These are phyloP conservation scores for Conchocele bisecta DNA, from an alignment of 2,888 invertebrate species.

Conservation along the genomic window DNA sequence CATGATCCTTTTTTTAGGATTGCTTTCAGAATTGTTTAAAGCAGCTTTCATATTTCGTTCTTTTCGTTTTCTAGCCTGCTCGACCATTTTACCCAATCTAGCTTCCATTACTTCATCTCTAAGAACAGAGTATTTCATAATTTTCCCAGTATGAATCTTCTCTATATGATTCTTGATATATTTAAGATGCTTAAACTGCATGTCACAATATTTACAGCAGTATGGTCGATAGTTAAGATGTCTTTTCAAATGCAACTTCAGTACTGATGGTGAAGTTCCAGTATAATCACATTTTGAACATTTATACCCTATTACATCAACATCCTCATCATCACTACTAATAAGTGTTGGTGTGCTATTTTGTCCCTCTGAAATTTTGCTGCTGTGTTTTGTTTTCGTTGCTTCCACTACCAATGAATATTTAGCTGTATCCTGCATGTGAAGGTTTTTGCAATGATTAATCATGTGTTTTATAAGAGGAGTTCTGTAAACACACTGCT, in stretches of 20 bases:
- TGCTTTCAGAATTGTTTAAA: not conserved
- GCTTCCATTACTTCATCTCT: slow-evolving; percentile 33
- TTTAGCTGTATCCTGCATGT: slow-evolving; percentile 19
- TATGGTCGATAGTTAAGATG: slow-evolving; percentile 58
- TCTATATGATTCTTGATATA: slow-evolving; percentile 33
- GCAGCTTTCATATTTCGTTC: slow-evolving; percentile 7
- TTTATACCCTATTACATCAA: not conserved
- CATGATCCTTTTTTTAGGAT: slow-evolving; percentile 25
- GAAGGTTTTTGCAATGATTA: slow-evolving; percentile 53
- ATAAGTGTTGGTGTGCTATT: too few relatives aligned
- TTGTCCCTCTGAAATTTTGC: not conserved
- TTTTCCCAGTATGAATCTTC: slow-evolving; percentile 34
- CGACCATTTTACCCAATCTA: slow-evolving; percentile 19
- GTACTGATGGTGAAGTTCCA: not conserved
- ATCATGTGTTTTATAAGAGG: slow-evolving; percentile 56
- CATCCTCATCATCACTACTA: too few relatives aligned
- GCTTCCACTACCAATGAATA: not conserved
- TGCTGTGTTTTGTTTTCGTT: not conserved
- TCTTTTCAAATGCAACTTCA: slow-evolving; percentile 38
- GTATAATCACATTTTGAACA: slow-evolving; percentile 31
- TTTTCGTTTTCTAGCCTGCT: slow-evolving; percentile 9
- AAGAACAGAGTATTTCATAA: slow-evolving; percentile 17
- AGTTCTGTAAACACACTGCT: slow-evolving; percentile 53
- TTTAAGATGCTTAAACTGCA: not conserved
- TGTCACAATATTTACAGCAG: slow-evolving; percentile 52